Conservation (phyloP, 1,140 invertebrate species). For the Diploscapter pachys region DNA sequence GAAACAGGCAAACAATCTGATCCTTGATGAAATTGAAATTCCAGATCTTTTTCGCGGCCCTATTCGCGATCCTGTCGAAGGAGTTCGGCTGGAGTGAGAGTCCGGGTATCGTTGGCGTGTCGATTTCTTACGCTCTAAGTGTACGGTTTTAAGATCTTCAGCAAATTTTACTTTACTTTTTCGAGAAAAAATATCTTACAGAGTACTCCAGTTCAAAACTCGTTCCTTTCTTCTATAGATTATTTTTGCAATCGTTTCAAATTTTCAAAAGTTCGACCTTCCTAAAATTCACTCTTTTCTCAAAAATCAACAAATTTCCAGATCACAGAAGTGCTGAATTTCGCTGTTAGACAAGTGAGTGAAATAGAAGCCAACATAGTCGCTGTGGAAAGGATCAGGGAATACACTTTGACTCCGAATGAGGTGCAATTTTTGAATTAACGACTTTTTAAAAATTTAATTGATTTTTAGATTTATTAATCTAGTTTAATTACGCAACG, state of each 20-base stretch:
- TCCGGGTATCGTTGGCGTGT: constrained; percentile 63
- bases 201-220: too few relatives aligned
- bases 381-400: constrained; percentile 94
- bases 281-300: too few relatives aligned
- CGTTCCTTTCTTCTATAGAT: too few relatives aligned
- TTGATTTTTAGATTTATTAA: too few relatives aligned
- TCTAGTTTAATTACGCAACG: too few relatives aligned
- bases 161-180: constrained; percentile 1
- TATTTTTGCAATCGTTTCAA: too few relatives aligned
- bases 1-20: too few relatives aligned
- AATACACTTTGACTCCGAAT: constrained; percentile 69
- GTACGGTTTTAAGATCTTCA: constrained; percentile 19
- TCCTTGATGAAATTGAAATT: background rate
- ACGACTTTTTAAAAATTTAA: background rate
- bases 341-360: constrained; percentile 90
- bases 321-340: constrained; percentile 88
- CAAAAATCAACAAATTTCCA: constrained; percentile 48
- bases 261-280: too few relatives aligned
- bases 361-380: constrained; percentile 97
- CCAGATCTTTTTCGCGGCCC: constrained; percentile 60
- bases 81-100: constrained; percentile 63
- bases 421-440: background rate
- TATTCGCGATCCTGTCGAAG: constrained; percentile 63
- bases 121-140: constrained; percentile 56
- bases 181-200: too few relatives aligned